Base-by-base conservation (phyloP, 1,140 invertebrate species). In the Ladona fulva region DNA sequence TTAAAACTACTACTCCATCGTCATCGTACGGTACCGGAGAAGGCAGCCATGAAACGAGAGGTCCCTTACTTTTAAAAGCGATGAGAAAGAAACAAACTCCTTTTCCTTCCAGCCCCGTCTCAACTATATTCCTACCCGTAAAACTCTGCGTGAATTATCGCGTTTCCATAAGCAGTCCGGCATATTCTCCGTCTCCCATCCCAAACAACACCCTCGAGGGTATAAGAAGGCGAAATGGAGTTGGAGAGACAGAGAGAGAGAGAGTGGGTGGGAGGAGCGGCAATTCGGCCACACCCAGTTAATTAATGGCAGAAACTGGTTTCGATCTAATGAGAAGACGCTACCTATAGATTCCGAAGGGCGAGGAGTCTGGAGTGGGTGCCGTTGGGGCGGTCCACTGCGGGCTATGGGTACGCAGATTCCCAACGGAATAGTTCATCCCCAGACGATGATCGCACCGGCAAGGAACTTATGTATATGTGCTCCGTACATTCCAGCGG, bases 221-320 rank as follows among this genome's bases (percentile, higher is more conserved):
- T 22, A 66, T 52, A 19, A 19, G 44, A 19, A 11, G 44, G 44
- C 19, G 10, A 19, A 19, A 52, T 10, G 44, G 44, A 52, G 44
- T 10, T 10, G 44, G 19, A 19, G 44, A 52, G 44, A 52, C 44
- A 19, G 44, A 19, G 44, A 52, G 44, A 66, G 16, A 12, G 12
- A 12, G n/a, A 66, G 52, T 19, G n/a, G 12, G 52, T 66, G 52
- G 52, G 14, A 66, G 16, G 52, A 22, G 14, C 52, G 52, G 52
- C 52, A 66, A 22, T 66, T 19, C n/a, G 52, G 52, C 52, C 52
- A 66, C 52, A 66, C 52, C 52, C 52, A 19, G 52, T 66, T 66
- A 66, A 66, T 66, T 66, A 66, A 66, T 66, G 52, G 52, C 52
- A 66, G 52, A 66, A 66, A 66, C 52, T 66, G 52, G 52, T 66